Conservation (phyloP, 92 coral and sea anemone genomes). For the Bergia puertoricense region DNA sequence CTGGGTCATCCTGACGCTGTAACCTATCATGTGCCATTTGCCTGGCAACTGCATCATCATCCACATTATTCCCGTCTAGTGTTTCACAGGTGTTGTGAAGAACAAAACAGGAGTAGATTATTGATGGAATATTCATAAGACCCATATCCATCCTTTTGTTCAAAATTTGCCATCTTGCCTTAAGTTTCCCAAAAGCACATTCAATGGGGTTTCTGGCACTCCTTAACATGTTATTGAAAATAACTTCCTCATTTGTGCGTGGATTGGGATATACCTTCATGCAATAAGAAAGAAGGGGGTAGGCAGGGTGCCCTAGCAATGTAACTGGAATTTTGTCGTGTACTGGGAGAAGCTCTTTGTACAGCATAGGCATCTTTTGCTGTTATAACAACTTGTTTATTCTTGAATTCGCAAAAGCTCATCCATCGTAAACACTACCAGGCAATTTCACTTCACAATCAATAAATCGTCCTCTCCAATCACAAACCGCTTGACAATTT, state of each 20-base stretch:
- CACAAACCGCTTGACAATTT: conserved; percentile 48
- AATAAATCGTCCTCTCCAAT: conserved; percentile 34
- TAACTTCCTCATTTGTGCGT: conserved; percentile 45
- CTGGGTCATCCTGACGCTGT: too few species aligned
- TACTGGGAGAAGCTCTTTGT: conserved; percentile 34
- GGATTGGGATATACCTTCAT: conserved; percentile 51
- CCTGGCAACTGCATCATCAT: not conserved
- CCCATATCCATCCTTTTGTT: conserved; percentile 37
- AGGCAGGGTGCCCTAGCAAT: conserved; percentile 53
- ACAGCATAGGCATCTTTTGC: conserved; percentile 35
- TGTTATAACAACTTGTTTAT: conserved; percentile 34
- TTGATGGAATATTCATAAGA: conserved; percentile 40
- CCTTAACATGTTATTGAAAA: conserved; percentile 49
- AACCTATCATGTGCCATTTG: too few species aligned
- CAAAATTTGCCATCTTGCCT: conserved; percentile 55
- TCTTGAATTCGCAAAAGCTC: conserved; percentile 42
- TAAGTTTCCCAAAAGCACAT: conserved; percentile 52
- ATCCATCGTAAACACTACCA: conserved; percentile 46
- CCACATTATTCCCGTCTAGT: conserved; percentile 10
- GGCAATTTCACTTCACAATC: conserved; percentile 50
- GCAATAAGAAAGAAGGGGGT: conserved; percentile 44
- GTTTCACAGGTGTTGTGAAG: conserved; percentile 53
- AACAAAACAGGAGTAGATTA: conserved; percentile 50
- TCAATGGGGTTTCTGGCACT: conserved; percentile 41
- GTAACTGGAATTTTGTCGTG: conserved; percentile 39